A percentile compares a stretch with the other conserved stretches of the same genome.
phyloP scores from a whole-genome alignment of 2,888 invertebrate genomes.

The Gastracanthus pulcherrimus region DNA sequence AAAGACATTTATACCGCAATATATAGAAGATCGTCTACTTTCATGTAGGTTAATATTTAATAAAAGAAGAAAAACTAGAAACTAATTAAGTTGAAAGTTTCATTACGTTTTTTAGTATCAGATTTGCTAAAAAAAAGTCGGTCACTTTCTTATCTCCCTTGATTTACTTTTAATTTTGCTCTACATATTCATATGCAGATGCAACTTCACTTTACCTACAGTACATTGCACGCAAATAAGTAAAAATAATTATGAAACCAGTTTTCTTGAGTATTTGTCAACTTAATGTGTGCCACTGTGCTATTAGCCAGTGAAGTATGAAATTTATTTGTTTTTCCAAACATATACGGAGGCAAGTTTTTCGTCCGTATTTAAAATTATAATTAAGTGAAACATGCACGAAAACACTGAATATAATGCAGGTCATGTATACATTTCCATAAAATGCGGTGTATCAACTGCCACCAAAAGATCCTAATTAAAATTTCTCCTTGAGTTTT shows the following conservation, averaged over 20 bases:
- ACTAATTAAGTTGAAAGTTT: neutral
- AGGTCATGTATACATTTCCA: too few relatives aligned
- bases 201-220: neutral
- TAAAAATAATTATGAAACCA: neutral
- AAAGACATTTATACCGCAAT: too few relatives aligned
- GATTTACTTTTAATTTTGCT: slow-evolving; percentile 22
- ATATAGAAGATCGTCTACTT: neutral
- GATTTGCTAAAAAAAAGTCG: slow-evolving; percentile 32
- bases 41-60: neutral
- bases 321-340: neutral
- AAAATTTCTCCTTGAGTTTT: too few relatives aligned
- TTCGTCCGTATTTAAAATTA: neutral
- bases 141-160: slow-evolving; percentile 22
- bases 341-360: neutral
- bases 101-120: neutral
- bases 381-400: neutral
- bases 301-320: neutral
- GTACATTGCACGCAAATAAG: neutral
- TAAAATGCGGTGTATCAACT: neutral
- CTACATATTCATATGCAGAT: neutral
- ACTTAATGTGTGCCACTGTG: neutral
- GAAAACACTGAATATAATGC: too few relatives aligned
- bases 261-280: neutral
- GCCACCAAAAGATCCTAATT: neutral
- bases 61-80: neutral